Evolutionary conservation across 2,113 vertebrate species (phyloP).

Genomic region (Ursus arctos): DNA sequence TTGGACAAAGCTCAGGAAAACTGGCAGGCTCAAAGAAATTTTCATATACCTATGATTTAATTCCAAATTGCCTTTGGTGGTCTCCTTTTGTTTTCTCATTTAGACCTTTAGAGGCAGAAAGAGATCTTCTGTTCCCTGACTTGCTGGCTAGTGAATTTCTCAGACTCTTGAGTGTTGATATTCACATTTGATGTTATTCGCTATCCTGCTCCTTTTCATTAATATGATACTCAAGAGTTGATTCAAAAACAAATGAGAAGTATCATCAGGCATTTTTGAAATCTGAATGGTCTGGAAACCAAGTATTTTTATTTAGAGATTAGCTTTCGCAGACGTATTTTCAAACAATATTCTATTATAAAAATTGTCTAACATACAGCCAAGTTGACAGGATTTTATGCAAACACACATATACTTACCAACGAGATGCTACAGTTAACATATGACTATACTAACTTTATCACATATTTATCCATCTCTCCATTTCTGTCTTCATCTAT

Average conservation of each 20-base stretch:
- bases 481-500: not conserved
- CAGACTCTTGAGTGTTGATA: not conserved
- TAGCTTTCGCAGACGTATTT: constrained; percentile 17
- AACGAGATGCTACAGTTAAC: not conserved
- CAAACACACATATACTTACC: not conserved
- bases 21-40: not conserved
- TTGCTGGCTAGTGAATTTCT: not conserved
- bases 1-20: not conserved
- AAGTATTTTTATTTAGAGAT: constrained; percentile 49
- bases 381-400: not conserved
- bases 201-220: not conserved
- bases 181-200: not conserved
- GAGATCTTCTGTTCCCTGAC: not conserved
- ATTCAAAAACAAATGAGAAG: not conserved
- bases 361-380: not conserved
- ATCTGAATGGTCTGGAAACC: not conserved
- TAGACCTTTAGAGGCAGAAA: not conserved
- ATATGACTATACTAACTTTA: not conserved
- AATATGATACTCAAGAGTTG: not conserved
- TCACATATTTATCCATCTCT: not conserved
- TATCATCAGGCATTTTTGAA: not conserved
- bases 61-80: not conserved
- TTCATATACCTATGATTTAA: not conserved
- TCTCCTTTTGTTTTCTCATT: not conserved
- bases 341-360: constrained; percentile 3